phyloP scores from a whole-genome alignment of 2,888 invertebrate species.

The Leptopilina syphax region DNA sequence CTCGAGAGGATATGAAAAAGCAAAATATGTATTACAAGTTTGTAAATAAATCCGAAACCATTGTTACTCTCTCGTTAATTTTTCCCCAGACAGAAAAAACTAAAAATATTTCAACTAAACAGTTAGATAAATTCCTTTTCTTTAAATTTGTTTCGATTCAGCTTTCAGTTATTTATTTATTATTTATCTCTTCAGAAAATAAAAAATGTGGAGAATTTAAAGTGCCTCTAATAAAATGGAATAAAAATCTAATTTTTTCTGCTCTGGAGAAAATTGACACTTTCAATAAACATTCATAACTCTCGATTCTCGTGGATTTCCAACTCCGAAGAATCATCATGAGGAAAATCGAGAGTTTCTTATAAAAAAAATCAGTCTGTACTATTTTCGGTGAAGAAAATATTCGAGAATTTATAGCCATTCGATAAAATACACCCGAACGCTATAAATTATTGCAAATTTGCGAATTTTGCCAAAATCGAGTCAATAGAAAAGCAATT shows the following conservation, averaged over 20 bases:
- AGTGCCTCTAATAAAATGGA: not conserved
- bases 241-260: slow-evolving; percentile 14
- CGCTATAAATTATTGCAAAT: slow-evolving; percentile 22
- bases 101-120: too few relatives aligned
- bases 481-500: not conserved
- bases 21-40: slow-evolving; percentile 5
- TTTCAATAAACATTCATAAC: slow-evolving; percentile 25
- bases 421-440: slow-evolving; percentile 36
- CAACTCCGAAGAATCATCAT: slow-evolving; percentile 49
- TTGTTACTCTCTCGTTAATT: slow-evolving; percentile 23
- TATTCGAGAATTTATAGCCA: slow-evolving; percentile 15
- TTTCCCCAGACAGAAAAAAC: slow-evolving; percentile 27
- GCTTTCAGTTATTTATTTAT: too few relatives aligned
- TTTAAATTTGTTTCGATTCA: too few relatives aligned
- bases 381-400: slow-evolving; percentile 21
- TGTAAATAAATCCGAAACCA: slow-evolving; percentile 19
- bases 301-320: slow-evolving; percentile 43
- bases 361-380: not conserved
- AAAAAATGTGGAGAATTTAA: too few relatives aligned
- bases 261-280: slow-evolving; percentile 23
- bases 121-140: too few relatives aligned
- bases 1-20: slow-evolving; percentile 5
- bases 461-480: not conserved
- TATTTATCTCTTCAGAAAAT: too few relatives aligned
- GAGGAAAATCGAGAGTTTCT: slow-evolving; percentile 41